A percentile compares a stretch with the other conserved stretches of the same genome.
phyloP scores from a whole-genome alignment of 2,113 vertebrate species.

The Dipodomys ordii region DNA sequence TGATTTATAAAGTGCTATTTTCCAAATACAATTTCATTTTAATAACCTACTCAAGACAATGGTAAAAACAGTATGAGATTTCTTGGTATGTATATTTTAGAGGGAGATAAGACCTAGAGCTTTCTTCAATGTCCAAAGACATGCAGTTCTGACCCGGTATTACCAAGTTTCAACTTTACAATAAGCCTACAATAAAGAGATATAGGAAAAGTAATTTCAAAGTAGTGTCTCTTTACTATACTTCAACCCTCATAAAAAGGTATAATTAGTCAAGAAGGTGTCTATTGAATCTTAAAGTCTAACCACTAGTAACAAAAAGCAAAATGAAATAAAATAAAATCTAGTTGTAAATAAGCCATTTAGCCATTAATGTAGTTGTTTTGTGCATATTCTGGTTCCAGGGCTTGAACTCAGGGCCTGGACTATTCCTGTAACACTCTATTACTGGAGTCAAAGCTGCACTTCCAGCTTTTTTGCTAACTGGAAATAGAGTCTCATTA shows the following conservation, averaged over 20 bases:
- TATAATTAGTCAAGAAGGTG: constrained; percentile 34
- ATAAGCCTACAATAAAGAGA: constrained; percentile 4
- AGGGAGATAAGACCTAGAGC: background rate
- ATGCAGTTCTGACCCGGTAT: background rate
- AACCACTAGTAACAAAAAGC: background rate
- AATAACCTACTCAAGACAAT: background rate
- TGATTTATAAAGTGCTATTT: constrained; percentile 3
- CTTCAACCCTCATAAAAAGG: background rate
- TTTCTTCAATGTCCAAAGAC: constrained; percentile 47
- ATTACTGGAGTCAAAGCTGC: no score
- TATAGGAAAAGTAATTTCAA: constrained; percentile 18
- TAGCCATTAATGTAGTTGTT: no score
- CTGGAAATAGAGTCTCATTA: no score
- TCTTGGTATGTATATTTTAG: background rate
- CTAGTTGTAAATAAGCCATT: background rate
- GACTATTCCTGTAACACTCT: no score
- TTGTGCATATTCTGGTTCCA: no score
- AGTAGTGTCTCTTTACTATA: background rate
- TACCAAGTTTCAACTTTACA: constrained; percentile 11
- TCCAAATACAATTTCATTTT: background rate
- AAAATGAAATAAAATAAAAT: constrained; percentile 49
- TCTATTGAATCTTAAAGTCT: background rate
- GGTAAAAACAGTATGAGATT: background rate
- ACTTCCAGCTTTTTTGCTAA: no score
- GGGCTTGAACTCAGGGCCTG: no score